Base-by-base conservation (phyloP, 2,113 vertebrate genomes). In the Urocynchramus pylzowi region DNA sequence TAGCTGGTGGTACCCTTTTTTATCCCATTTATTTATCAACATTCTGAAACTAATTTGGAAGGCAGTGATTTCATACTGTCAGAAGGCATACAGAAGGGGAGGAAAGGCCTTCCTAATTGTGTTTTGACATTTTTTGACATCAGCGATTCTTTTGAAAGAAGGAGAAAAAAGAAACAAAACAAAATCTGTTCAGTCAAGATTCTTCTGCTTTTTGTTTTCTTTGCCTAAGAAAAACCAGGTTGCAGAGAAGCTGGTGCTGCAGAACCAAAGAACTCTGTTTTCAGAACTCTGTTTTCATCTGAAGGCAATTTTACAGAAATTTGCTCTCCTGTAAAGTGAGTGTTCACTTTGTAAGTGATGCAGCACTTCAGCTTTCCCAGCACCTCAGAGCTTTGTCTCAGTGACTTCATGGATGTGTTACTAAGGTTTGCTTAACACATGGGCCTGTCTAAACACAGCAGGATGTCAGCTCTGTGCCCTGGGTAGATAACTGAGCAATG, bases 121-220 rank as follows among this genome's bases (percentile, higher is more conserved):
- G 93, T 95, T 97, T 93, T 96, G 96, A 93, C 84, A 30, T 84
- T 77, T 87, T 84, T 70, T 96, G 68, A 92, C 93, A 94, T 71
- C 80, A 78, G 80, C 52, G 1, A 44, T 92, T 93, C 54, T 84
- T 95, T 41, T 71, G 76, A 92, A 95, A 65, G 76, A 70, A 90
- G 22, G 85, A 85, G 31, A 47, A 80, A 80, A 69, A 95, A 67
- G 76, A 95, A 74, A 81, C 89, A 94, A 97, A 94, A 50, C 74
- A 95, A 76, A 94, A 85, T 57, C 78, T 87, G n/a, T 85, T 93
- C 92, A 85, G 23, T 88, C 85, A 84, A 87, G 71, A 44, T 70
- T 78, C 35, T 91, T 64, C 68, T 86, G 73, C 45, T 59, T 89
- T 92, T 84, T 90, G n/a, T 93, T 96, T 70, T 67, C 39, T 84